phyloP scores from a whole-genome alignment of 1,140 invertebrate species.

The Pogonomyrmex barbatus region DNA sequence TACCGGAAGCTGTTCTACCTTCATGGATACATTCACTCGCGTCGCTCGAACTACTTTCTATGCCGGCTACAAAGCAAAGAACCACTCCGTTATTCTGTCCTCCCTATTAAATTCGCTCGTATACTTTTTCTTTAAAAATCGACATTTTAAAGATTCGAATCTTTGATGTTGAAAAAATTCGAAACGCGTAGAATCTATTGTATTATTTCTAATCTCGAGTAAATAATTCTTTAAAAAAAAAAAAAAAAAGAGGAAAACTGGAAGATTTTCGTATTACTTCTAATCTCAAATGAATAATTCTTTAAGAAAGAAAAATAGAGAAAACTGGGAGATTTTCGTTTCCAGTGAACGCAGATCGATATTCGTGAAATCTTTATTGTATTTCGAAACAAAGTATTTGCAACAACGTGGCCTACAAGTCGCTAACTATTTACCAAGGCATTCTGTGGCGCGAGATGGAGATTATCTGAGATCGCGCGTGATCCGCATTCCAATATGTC shows the following conservation, averaged over 20 bases:
- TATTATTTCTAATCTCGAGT: neutral
- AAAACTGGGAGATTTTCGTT: neutral
- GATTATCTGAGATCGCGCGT: constrained; percentile 32
- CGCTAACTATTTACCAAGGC: constrained; percentile 13
- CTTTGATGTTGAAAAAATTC: neutral
- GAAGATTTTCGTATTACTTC: neutral
- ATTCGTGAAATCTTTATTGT: neutral
- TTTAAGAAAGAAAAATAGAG: too few species aligned
- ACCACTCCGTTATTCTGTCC: neutral
- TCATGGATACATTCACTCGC: neutral
- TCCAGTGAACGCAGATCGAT: neutral
- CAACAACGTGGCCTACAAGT: neutral
- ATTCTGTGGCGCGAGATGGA: constrained; percentile 3
- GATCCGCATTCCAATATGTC: constrained; percentile 11
- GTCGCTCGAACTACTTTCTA: constrained; percentile 54
- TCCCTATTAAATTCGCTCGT: neutral
- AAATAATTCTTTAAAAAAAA: too few species aligned
- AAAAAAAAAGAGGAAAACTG: neutral
- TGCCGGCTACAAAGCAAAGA: constrained; percentile 5
- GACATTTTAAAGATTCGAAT: neutral
- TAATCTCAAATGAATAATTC: neutral
- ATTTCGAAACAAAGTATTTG: neutral
- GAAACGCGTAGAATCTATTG: neutral
- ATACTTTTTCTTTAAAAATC: neutral
- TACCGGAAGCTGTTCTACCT: neutral